These are phyloP conservation scores for Potamilus streckersoni DNA, from an alignment of 1,140 invertebrate genomes.

Conservation along the genomic window DNA sequence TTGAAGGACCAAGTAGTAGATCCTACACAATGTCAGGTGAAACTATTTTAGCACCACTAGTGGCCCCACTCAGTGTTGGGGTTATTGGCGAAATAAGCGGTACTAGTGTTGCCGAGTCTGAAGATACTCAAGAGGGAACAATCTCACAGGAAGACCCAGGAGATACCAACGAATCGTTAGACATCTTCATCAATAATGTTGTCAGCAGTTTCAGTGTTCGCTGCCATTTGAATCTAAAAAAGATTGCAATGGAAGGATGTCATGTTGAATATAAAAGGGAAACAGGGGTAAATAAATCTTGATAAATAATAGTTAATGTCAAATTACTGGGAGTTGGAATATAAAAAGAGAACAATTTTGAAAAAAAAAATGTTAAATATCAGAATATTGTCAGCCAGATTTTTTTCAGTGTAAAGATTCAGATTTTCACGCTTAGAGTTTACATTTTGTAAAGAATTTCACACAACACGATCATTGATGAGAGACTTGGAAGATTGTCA, in stretches of 20 bases:
- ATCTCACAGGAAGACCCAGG: not conserved
- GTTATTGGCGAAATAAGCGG: too few relatives aligned
- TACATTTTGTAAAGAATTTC: not conserved
- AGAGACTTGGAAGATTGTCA: not conserved
- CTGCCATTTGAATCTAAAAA: slow-evolving; percentile 95
- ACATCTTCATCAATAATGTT: slow-evolving; percentile 98
- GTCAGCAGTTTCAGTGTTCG: slow-evolving; percentile 97
- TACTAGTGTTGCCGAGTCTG: too few relatives aligned
- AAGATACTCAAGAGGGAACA: too few relatives aligned
- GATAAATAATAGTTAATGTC: not conserved
- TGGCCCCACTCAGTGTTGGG: too few relatives aligned
- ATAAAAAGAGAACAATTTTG: too few relatives aligned
- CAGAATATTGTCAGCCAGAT: not conserved
- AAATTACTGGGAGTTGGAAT: not conserved
- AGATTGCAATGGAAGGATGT: slow-evolving; percentile 90
- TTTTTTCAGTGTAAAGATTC: not conserved
- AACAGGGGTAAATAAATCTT: slow-evolving; percentile 79
- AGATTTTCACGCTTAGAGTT: not conserved
- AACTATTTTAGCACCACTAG: too few relatives aligned
- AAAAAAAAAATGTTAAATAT: too few relatives aligned
- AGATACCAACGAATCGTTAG: slow-evolving; percentile 57
- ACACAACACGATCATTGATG: not conserved
- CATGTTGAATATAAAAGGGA: slow-evolving; percentile 97
- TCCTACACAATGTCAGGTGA: too few relatives aligned
- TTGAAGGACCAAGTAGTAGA: too few relatives aligned